Percentiles rank a stretch among this genome's conserved stretches.
These are phyloP conservation scores for Cartodere bifasciata DNA, from an alignment of 2,888 invertebrate genomes.

Conservation along the genomic window DNA sequence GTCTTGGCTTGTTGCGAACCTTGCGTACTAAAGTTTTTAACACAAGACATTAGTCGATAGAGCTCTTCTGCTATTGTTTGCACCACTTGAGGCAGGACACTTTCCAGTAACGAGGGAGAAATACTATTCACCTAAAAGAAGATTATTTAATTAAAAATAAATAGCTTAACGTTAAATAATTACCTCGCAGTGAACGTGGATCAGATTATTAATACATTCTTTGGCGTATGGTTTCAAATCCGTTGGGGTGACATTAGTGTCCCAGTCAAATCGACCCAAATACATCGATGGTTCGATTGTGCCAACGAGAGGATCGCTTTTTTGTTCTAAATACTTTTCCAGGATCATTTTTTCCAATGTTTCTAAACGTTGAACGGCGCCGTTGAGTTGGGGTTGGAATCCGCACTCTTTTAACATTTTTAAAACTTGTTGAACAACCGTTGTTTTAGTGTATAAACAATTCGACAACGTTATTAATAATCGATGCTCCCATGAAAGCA, in stretches of 20 bases:
- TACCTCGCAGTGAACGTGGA: conserved; percentile 66
- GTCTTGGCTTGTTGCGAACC: conserved; percentile 70
- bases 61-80: conserved; percentile 90
- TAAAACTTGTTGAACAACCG: conserved; percentile 59
- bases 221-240: conserved; percentile 82
- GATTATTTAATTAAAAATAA: conserved; percentile 1
- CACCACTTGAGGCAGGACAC: conserved; percentile 63
- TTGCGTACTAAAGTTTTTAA: conserved; percentile 51
- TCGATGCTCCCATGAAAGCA: conserved; percentile 51
- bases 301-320: conserved; percentile 89
- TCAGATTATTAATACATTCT: conserved; percentile 72
- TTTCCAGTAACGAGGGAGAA: conserved; percentile 64
- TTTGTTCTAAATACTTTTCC: conserved; percentile 77
- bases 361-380: conserved; percentile 54
- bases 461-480: conserved; percentile 80
- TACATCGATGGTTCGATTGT: conserved; percentile 95
- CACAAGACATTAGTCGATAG: conserved; percentile 73
- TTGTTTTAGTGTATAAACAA: conserved; percentile 69
- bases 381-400: conserved; percentile 57
- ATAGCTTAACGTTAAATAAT: conserved; percentile 2
- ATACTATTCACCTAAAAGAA: conserved; percentile 57
- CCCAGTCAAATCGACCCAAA: conserved; percentile 77
- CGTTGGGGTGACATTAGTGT: conserved; percentile 58
- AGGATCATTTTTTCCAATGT: conserved; percentile 51
- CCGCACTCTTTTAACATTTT: conserved; percentile 53